Base-by-base conservation (phyloP, 1,140 invertebrate species). In the Drosophila carrolli region DNA sequence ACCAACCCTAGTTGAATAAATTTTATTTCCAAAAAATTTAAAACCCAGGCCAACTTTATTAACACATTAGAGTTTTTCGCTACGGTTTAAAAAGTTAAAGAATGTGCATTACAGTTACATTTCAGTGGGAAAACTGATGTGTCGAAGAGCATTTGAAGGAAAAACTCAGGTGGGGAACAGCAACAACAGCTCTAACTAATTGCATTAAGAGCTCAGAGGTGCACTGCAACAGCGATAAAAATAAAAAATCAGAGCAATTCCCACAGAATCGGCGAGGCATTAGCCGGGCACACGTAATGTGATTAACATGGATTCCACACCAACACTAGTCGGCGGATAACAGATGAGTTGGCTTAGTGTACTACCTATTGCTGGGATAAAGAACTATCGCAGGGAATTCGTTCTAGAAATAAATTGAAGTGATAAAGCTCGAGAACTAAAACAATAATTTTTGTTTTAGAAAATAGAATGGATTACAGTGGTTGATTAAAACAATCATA, bases 201-300 rank as follows among this genome's bases (percentile, higher is more conserved):
- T 88, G 83, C 82, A 86, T 86, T 86, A 86, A 58, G 79, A 88
- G 78, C 61, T 72, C 29, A 41, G n/a, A 70, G 67, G 44, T 70
- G 51, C 67, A 71, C 65, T 48, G 66, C 48, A 68, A 58, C 32
- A 75, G 44, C 56, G 57, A 76, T 75, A 47, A 41, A 74, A 73
- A 56, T 13, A 62, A 77, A 67, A 88, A 88, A 88, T 88, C 79
- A 79, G 83, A 89, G 84, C 83, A 67, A 83, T 88, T 88, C 83
- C 83, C 83, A 88, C 83, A 88, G 83, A 89, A 88, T 79, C 79
- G 61, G 59, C 56, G 46, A 78, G 73, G 68, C 56, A 61, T 75
- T 68, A 60, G 71, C 55, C 41, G 60, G 10, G 58, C 47, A 77
- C 77, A 79, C 57, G 50, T 78, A 82, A 78, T 78, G 79, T 78